phyloP scores from a whole-genome alignment of 1,140 invertebrate species.

The Apis florea region DNA sequence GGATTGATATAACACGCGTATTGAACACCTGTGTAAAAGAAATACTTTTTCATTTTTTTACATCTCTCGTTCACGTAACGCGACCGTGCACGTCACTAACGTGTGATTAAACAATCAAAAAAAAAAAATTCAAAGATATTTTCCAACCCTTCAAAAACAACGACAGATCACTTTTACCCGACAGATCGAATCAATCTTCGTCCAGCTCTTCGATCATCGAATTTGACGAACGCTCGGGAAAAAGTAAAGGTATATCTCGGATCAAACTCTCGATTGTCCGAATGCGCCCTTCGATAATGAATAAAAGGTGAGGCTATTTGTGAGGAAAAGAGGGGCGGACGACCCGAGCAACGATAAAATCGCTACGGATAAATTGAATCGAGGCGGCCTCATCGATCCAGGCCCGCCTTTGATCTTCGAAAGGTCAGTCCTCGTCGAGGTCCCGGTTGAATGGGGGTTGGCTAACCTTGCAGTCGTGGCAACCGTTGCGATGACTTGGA shows the following conservation, averaged over 20 bases:
- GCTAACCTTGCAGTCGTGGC: constrained; percentile 55
- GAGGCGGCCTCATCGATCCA: constrained; percentile 70
- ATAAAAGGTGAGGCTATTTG: constrained; percentile 61
- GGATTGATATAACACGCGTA: too few relatives aligned
- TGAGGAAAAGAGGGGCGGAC: constrained; percentile 38
- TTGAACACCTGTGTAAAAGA: too few relatives aligned
- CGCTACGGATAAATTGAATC: constrained; percentile 71
- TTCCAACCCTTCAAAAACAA: neutral
- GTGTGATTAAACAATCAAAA: too few relatives aligned
- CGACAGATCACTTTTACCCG: constrained; percentile 21
- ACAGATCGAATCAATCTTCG: constrained; percentile 24
- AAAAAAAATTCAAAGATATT: neutral
- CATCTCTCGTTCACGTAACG: too few relatives aligned
- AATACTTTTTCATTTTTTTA: too few relatives aligned
- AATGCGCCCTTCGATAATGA: constrained; percentile 53
- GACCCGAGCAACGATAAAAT: constrained; percentile 56
- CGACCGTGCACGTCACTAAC: too few relatives aligned
- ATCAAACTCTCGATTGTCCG: constrained; percentile 15
- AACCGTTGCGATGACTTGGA: constrained; percentile 57
- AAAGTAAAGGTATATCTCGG: neutral
- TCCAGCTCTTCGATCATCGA: constrained; percentile 34
- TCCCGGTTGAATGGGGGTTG: constrained; percentile 34
- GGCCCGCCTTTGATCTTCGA: constrained; percentile 71
- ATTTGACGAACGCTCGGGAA: neutral
- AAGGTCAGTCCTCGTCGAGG: constrained; percentile 58